phyloP scores from a whole-genome alignment of 2,113 vertebrate species.

The Oncorhynchus keta region DNA sequence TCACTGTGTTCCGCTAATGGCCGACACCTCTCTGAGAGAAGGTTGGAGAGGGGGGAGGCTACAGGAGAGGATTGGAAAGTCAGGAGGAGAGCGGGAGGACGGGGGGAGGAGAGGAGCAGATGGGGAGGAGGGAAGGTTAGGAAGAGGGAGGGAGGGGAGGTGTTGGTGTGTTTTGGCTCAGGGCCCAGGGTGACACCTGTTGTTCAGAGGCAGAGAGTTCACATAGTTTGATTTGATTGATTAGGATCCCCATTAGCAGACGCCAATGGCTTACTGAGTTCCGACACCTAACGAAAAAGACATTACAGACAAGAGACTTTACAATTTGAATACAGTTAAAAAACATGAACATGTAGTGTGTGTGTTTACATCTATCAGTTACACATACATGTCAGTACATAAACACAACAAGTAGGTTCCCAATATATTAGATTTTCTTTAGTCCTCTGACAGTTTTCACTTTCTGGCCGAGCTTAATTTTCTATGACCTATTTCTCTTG shows the following conservation, averaged over 20 bases:
- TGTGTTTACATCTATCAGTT: no score
- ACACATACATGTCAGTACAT: no score
- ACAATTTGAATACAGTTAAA: no score
- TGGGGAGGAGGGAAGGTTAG: slow-evolving; percentile 2
- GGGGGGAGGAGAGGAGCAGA: neutral
- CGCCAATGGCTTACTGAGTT: no score
- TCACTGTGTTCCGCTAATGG: no score
- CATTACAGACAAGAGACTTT: no score
- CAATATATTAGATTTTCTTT: neutral
- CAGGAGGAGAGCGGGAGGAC: slow-evolving; percentile 5
- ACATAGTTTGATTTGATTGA: no score
- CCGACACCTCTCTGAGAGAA: neutral
- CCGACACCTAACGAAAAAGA: no score
- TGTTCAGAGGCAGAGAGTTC: slow-evolving; percentile 24
- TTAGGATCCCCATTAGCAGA: no score
- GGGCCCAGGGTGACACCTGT: slow-evolving; percentile 51
- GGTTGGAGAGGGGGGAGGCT: slow-evolving; percentile 4
- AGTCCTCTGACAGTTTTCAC: neutral
- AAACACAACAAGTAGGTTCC: no score
- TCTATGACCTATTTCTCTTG: neutral
- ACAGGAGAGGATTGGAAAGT: neutral
- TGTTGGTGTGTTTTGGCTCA: slow-evolving; percentile 39
- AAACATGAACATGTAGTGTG: no score
- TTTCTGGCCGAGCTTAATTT: neutral
- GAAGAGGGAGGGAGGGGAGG: slow-evolving; percentile 13